Percentiles rank a stretch among this genome's conserved stretches.
Evolutionary conservation across 2,888 invertebrate species (phyloP).

Genomic region (Poecilus cupreus): DNA sequence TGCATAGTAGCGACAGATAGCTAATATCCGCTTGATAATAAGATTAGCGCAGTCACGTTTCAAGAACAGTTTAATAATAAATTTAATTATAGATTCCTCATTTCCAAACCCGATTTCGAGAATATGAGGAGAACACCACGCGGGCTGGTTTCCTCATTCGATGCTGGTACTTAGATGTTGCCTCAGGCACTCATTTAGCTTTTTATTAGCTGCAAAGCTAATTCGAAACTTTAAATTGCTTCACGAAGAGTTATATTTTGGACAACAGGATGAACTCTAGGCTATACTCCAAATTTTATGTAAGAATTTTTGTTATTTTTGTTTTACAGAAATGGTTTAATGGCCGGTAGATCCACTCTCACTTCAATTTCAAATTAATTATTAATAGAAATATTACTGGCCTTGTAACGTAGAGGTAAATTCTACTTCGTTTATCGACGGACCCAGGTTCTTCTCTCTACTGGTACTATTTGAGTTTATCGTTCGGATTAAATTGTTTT

Average conservation of each 20-base stretch:
- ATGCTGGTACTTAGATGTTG: neutral
- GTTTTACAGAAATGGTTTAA: too few species aligned
- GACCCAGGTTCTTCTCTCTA: too few species aligned
- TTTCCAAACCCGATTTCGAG: constrained; percentile 35
- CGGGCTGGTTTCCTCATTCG: neutral
- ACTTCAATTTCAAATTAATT: too few species aligned
- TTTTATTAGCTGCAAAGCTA: neutral
- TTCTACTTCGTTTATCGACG: too few species aligned
- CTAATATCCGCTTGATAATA: constrained; percentile 59
- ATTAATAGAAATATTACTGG: too few species aligned
- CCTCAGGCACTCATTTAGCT: constrained; percentile 2
- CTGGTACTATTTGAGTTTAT: too few species aligned
- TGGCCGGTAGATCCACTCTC: too few species aligned
- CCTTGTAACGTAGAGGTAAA: too few species aligned
- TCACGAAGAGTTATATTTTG: neutral
- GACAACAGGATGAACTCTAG: neutral
- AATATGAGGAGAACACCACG: neutral
- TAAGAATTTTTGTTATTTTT: too few species aligned
- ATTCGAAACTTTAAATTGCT: neutral
- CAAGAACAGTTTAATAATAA: constrained; percentile 55
- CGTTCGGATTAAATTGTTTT: too few species aligned
- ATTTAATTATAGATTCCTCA: constrained; percentile 57
- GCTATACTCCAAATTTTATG: too few species aligned
- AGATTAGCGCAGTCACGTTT: constrained; percentile 58
- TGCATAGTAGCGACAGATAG: constrained; percentile 47